These are phyloP conservation scores for Pogonus chalceus DNA, from an alignment of 1,140 invertebrate species.

Conservation along the genomic window DNA sequence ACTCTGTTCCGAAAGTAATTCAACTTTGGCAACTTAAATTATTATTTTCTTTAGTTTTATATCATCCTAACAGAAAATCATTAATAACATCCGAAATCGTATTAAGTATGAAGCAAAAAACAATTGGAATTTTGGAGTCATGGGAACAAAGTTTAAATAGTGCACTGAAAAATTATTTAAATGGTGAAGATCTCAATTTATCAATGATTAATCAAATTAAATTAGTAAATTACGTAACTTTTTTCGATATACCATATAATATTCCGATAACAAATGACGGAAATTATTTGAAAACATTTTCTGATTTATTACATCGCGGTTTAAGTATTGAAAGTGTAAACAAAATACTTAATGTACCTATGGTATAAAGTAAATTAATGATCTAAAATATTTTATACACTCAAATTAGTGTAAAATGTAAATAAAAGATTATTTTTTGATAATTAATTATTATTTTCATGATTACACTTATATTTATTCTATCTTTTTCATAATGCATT, in stretches of 20 bases:
- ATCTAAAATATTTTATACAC: too few relatives aligned
- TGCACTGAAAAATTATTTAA: constrained; percentile 39
- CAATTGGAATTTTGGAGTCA: constrained; percentile 40
- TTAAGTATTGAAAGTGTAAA: background rate
- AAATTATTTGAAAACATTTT: background rate
- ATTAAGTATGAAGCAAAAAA: constrained; percentile 46
- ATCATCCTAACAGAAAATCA: constrained; percentile 25
- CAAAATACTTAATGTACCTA: background rate
- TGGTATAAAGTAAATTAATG: too few relatives aligned
- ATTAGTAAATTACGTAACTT: constrained; percentile 47
- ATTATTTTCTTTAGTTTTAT: constrained; percentile 39
- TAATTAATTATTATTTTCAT: too few relatives aligned
- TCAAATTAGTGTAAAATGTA: too few relatives aligned
- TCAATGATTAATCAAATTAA: constrained; percentile 32
- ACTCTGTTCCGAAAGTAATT: constrained; percentile 37
- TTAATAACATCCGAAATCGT: constrained; percentile 39
- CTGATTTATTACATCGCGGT: background rate
- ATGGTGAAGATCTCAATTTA: constrained; percentile 24
- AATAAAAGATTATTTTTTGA: too few relatives aligned
- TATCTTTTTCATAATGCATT: too few relatives aligned
- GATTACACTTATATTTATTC: too few relatives aligned
- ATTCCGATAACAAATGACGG: constrained; percentile 1
- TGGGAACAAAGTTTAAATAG: constrained; percentile 43
- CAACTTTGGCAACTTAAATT: constrained; percentile 59
- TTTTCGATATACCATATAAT: constrained; percentile 44